Conservation (phyloP, 2,888 invertebrate species). For the Eristalis arbustorum region DNA sequence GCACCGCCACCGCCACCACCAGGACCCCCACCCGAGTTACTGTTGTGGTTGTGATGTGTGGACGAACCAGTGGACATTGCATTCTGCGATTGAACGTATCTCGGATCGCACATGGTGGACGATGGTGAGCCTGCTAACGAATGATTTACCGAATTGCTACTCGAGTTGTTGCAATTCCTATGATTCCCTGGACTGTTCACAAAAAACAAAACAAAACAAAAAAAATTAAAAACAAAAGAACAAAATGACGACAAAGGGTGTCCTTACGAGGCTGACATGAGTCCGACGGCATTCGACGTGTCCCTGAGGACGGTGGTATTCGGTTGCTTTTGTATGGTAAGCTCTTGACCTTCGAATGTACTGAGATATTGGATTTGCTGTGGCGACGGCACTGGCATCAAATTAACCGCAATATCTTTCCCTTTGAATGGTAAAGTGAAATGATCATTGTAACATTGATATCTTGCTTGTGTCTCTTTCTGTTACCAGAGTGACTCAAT, state of each 20-base stretch:
- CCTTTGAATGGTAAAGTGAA: constrained; percentile 37
- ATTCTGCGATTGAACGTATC: constrained; percentile 56
- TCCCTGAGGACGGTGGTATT: constrained; percentile 84
- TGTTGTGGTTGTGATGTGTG: constrained; percentile 49
- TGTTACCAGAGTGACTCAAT: neutral
- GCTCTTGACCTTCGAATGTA: constrained; percentile 97
- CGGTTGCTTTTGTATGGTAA: constrained; percentile 97
- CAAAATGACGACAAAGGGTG: constrained; percentile 77
- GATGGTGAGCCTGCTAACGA: constrained; percentile 46
- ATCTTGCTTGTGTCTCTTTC: neutral
- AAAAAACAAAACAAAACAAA: constrained; percentile 41
- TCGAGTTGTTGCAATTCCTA: constrained; percentile 57
- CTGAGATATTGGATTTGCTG: constrained; percentile 97
- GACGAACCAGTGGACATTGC: constrained; percentile 48
- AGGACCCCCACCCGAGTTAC: neutral
- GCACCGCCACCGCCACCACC: neutral
- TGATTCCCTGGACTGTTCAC: constrained; percentile 51
- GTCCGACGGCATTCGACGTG: constrained; percentile 49
- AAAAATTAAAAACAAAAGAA: constrained; percentile 7
- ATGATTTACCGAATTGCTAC: constrained; percentile 54
- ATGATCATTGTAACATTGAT: neutral
- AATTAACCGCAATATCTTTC: constrained; percentile 81
- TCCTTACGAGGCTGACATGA: constrained; percentile 77
- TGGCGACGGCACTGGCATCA: constrained; percentile 97
- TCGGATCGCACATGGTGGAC: constrained; percentile 54